Evolutionary conservation across 2,797 vertebrate species (phyloP), one percentile per base, ranked within the genome.

Genomic region (Leptatherina wallacei): DNA sequence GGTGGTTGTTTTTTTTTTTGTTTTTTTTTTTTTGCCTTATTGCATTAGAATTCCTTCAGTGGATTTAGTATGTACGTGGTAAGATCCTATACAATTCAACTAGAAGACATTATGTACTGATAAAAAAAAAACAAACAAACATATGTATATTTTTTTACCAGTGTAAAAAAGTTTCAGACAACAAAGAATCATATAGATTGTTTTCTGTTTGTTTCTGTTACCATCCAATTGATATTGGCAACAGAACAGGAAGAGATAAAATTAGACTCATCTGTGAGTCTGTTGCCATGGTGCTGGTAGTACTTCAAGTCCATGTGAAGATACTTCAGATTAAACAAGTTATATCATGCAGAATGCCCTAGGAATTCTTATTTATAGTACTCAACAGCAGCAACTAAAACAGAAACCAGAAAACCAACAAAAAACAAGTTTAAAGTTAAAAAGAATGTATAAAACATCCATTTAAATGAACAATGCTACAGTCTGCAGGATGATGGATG

Each of bases 241-340:
- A 18, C 7, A 32, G 24, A 32, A 38, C 36, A 54, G 58, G 11
- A 20, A 18, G 9, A 71, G 9, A 49, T 69, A 14, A 69, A 69
- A 69, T 61, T 32, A 44, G 27, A 32, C 60, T 55, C 10, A 38
- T 27, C 60, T 6, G 22, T 12, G 5, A 29, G 30, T 62, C 29
- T 63, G 69, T 63, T 71, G 51, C 60, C 30, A 71, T 63, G 69
- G 61, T 30, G 54, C n/a, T 51, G 14, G 0, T 4, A 9, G 14
- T 20, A 8, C 29, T 56, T 71, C 13, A 54, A 49, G 29, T 42
- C 18, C n/a, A 30, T 33, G 14, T 9, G 44, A 55, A 55, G 27
- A 24, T 22, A 10, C 27, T 2, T 16, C 10, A 16, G n/a, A 30
- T 14, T 30, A 10, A 70, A 42, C 35, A 54, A 33, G 20, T 70